A percentile compares a stretch with the other conserved stretches of the same genome.
phyloP scores from a whole-genome alignment of 2,888 invertebrate species.

The Ennomos quercinarius region DNA sequence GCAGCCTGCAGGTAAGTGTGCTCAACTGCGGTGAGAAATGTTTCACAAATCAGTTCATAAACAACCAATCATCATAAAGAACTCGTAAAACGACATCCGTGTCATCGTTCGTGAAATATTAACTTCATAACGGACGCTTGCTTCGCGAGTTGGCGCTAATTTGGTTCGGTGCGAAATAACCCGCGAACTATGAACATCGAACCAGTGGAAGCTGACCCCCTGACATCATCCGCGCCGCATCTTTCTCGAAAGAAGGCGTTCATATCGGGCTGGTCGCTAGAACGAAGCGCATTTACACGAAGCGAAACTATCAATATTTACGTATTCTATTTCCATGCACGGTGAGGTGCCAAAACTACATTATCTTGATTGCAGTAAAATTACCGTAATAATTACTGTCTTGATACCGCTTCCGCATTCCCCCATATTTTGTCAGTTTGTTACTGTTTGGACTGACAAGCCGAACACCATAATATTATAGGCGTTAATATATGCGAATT shows the following conservation, averaged over 20 bases:
- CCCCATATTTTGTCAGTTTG: background rate
- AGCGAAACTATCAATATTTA: slow-evolving; percentile 48
- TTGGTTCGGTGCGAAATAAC: slow-evolving; percentile 23
- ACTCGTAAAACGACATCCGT: slow-evolving; percentile 22
- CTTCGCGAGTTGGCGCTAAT: slow-evolving; percentile 45
- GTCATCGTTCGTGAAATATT: slow-evolving; percentile 46
- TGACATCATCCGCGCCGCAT: background rate
- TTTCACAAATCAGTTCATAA: background rate
- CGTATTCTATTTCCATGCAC: slow-evolving; percentile 44
- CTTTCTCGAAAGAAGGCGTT: background rate
- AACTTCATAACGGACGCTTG: slow-evolving; percentile 46
- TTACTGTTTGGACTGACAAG: slow-evolving; percentile 5
- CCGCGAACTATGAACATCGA: slow-evolving; percentile 24
- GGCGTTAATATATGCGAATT: no score
- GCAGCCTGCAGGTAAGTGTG: no score
- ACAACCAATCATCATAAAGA: slow-evolving; percentile 22
- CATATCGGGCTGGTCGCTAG: background rate
- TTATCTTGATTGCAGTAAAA: slow-evolving; percentile 41
- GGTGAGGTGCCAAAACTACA: slow-evolving; percentile 52
- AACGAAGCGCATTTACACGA: slow-evolving; percentile 15
- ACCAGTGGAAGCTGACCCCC: slow-evolving; percentile 25
- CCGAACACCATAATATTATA: background rate
- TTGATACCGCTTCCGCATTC: background rate
- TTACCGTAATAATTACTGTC: slow-evolving; percentile 33
- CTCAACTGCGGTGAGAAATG: background rate